Percentiles rank a stretch among this genome's conserved stretches.
Conservation (phyloP, 1,140 invertebrate genomes). For the Formica exsecta region DNA sequence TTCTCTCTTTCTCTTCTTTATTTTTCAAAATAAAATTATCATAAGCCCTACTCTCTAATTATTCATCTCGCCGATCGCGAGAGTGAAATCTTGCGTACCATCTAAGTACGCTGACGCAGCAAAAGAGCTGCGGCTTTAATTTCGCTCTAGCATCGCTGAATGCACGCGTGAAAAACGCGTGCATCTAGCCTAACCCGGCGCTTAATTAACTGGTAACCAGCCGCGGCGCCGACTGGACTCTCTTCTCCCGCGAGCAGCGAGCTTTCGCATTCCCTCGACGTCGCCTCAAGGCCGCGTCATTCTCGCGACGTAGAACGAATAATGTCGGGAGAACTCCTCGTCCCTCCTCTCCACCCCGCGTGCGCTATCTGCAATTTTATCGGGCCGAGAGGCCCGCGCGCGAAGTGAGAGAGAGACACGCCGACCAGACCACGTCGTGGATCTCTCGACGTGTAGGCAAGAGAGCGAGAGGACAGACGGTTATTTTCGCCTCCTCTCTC, state of each 20-base stretch:
- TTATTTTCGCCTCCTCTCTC: conserved; percentile 46
- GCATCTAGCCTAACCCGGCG: conserved; percentile 38
- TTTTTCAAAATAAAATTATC: too few relatives aligned
- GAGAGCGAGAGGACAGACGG: neutral
- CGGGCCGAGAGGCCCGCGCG: conserved; percentile 15
- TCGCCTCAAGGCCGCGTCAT: conserved; percentile 68
- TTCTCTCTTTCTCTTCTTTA: too few relatives aligned
- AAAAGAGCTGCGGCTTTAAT: neutral
- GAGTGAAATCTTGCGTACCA: neutral
- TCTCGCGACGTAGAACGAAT: conserved; percentile 71
- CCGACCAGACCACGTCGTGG: conserved; percentile 11
- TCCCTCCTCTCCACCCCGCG: conserved; percentile 48
- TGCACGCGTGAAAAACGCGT: conserved; percentile 35
- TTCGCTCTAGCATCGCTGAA: neutral
- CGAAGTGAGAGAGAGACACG: conserved; percentile 34
- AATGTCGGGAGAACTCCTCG: conserved; percentile 43
- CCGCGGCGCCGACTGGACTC: conserved; percentile 44
- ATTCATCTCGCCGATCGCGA: neutral
- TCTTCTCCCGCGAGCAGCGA: conserved; percentile 39
- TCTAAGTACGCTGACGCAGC: neutral
- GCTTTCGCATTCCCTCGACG: conserved; percentile 71
- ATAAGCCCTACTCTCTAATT: neutral
- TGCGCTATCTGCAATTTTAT: conserved; percentile 69
- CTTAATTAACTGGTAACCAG: conserved; percentile 59
- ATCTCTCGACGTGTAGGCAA: neutral